Evolutionary conservation across 2,888 invertebrate genomes (phyloP), one percentile per base, ranked within the genome.

Genomic region (Anoplius nigerrimus): DNA sequence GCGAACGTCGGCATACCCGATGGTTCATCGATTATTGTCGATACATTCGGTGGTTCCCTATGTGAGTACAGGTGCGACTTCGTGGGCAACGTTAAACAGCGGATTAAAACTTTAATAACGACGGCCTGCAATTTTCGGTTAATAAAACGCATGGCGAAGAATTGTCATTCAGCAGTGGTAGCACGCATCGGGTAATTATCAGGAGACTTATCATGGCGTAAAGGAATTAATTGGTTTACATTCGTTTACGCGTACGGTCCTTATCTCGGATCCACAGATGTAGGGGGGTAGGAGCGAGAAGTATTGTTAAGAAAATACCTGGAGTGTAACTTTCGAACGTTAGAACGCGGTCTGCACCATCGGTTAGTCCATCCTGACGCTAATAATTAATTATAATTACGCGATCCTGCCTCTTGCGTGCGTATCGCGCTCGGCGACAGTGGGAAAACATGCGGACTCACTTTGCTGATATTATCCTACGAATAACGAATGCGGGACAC

Each of bases 1-100:
- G 51, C 62, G 43, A 18, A 27, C 24, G 15, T 51, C 22, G 16
- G 5, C 22, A 46, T 8, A n/a, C n/a, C n/a, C 13, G 8, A 18
- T 16, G 18, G 53, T 66, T 71, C 70, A 66, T 79, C 67, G 76
- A 76, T 74, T 71, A 70, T 51, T 48, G 42, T 52, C 18, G n/a
- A 15, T 52, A 34, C 2, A 8, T 42, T 66, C 53, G 60, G 52
- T 69, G 58, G 58, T 45, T 64, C 27, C 43, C 20, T 53, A 48
- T 53, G 75, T 77, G 65, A 75, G 57, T 61, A 68, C 78, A 73
- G 63, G 61, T 75, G 79, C 67, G 56, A 45, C 20, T 4, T 1
- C 5, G 51, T 57, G 20, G 21, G 43, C 43, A n/a, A n/a, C 57
- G 55, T 62, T 57, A 34, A 51, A 45, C 62, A 27, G 15, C 18